Base-by-base conservation (phyloP, 2,113 vertebrate genomes). In the Hippoglossus stenolepis region DNA sequence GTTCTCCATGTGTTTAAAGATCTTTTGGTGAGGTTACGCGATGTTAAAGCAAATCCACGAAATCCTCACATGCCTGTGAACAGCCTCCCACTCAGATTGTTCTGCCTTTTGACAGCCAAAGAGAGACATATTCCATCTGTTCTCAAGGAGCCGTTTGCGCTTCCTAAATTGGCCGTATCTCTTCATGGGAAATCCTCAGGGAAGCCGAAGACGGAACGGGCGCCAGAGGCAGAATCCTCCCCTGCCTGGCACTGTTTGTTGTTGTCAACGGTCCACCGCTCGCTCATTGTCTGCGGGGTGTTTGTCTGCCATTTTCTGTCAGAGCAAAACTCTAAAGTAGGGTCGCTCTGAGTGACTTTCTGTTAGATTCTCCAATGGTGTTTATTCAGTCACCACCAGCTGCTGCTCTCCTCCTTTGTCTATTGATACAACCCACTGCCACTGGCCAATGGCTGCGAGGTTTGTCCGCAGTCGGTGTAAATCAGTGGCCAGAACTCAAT, bases 301-400 rank as follows among this genome's bases (percentile, higher is more conserved):
- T 85, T 83, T 84, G 60, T 54, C 65, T 47, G 62, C 53, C 77
- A 28, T 66, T 73, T 82, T 70, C 43, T 71, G 47, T 63, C 3
- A 45, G 20, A 80, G 75, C 43, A 70, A 64, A 82, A 65, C 65
- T 77, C 71, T 75, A 28, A 73, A 82, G 67, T 56, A 12, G 59
- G 20, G 11, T 6, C 18, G 38, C 53, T 76, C 74, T 57, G 58
- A 54, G 56, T 73, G 75, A 76, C 65, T 89, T 75, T 78, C 75
- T 82, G 77, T 83, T 65, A 59, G 57, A 65, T 82, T 77, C 67
- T 38, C 69, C 58, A 63, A 1, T 68, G 65, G 58, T 83, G 78
- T 89, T 77, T 80, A 78, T 80, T 85, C 85, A 86, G 73, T 80
- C 70, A 5, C 40, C 79, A 78, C 71, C 89, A 86, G 74, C 84